Percentiles rank a stretch among this genome's conserved stretches.
phyloP scores from a whole-genome alignment of 2,888 invertebrate genomes.

The Oxytorus armatus region DNA sequence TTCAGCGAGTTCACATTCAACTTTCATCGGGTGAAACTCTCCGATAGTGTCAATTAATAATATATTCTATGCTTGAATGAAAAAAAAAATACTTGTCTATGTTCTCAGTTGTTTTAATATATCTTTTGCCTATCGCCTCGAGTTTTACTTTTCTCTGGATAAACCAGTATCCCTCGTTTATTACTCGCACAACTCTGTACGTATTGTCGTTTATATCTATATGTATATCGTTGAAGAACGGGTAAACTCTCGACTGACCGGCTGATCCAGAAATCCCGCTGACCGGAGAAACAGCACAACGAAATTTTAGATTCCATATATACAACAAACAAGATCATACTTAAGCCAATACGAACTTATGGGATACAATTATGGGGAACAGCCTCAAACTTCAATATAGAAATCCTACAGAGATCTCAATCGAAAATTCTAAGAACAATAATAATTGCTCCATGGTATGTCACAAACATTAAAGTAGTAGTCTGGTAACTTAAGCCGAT shows the following conservation, averaged over 20 bases:
- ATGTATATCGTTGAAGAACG: conserved; percentile 3
- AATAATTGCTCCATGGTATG: too few species aligned
- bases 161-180: conserved; percentile 47
- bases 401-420: too few species aligned
- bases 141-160: conserved; percentile 38
- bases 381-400: too few species aligned
- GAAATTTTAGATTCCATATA: not conserved
- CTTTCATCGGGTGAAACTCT: too few species aligned
- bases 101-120: not conserved
- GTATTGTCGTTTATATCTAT: not conserved
- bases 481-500: too few species aligned
- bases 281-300: not conserved
- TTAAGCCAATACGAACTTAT: too few species aligned
- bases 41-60: too few species aligned
- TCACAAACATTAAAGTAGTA: too few species aligned
- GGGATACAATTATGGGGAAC: too few species aligned
- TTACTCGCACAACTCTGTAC: not conserved
- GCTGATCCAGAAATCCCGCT: conserved; percentile 23
- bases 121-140: conserved; percentile 12
- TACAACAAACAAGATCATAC: too few species aligned
- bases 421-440: too few species aligned
- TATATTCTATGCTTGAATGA: not conserved
- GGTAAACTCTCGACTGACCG: conserved; percentile 21
- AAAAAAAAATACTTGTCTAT: not conserved
- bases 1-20: too few species aligned